Conservation (phyloP, 2,888 invertebrate genomes). For the Drosophila niveifrons region DNA sequence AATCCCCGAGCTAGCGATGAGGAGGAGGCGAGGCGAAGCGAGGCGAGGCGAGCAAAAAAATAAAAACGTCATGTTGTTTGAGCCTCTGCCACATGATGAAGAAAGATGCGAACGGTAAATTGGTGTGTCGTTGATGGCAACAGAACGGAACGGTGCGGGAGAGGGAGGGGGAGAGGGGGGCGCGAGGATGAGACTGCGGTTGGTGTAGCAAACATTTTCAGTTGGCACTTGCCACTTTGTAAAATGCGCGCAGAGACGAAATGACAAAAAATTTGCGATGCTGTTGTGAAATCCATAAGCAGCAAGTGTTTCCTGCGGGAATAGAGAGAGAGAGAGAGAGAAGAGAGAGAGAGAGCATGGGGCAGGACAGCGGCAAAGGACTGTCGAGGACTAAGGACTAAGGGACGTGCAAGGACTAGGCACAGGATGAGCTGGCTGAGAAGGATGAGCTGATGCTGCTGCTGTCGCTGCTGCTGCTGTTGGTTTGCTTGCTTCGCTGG, state of each 20-base stretch:
- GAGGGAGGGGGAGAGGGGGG: background rate
- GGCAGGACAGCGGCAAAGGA: background rate
- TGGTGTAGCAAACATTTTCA: slow-evolving; percentile 37
- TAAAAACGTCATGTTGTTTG: slow-evolving; percentile 69
- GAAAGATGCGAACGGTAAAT: slow-evolving; percentile 68
- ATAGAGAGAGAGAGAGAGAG: slow-evolving; percentile 1
- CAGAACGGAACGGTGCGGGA: background rate
- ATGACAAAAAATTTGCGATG: slow-evolving; percentile 54
- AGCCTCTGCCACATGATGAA: slow-evolving; percentile 61
- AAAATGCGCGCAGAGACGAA: slow-evolving; percentile 53
- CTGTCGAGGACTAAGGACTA: slow-evolving; percentile 4
- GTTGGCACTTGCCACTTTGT: slow-evolving; percentile 54
- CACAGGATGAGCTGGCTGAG: slow-evolving; percentile 11
- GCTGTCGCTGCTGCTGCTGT: slow-evolving; percentile 25
- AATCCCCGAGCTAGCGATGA: slow-evolving; percentile 42
- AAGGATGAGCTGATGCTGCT: slow-evolving; percentile 39
- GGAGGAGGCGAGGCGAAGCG: background rate
- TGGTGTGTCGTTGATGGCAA: slow-evolving; percentile 44
- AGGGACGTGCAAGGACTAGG: background rate
- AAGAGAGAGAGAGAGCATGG: too few relatives aligned
- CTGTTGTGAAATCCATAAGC: slow-evolving; percentile 65
- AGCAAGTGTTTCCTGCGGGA: slow-evolving; percentile 65
- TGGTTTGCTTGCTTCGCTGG: slow-evolving; percentile 28
- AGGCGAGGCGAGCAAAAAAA: slow-evolving; percentile 36
- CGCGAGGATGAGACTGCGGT: slow-evolving; percentile 7